Conservation (phyloP, 2,113 vertebrate species). For the Ranitomeya variabilis region DNA sequence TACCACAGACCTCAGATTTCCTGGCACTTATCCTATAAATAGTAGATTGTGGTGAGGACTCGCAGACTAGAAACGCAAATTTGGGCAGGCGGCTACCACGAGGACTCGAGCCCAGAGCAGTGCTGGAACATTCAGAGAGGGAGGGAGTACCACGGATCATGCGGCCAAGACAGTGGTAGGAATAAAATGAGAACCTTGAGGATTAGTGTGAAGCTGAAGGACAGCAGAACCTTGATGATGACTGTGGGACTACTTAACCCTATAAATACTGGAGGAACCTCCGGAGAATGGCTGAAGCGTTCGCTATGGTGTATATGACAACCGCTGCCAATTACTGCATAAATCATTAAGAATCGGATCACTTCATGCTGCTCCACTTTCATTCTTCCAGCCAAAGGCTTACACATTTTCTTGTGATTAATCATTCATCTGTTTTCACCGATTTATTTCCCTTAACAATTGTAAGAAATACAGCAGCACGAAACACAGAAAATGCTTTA, state of each 20-base stretch:
- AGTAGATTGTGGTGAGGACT: not conserved
- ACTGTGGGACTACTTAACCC: not conserved
- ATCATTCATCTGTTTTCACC: not conserved
- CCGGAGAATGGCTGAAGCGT: not conserved
- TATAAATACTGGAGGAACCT: not conserved
- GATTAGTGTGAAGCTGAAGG: constrained; percentile 11
- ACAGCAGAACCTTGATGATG: not conserved
- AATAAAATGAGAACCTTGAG: not conserved
- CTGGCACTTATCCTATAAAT: constrained; percentile 41
- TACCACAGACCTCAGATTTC: constrained; percentile 35
- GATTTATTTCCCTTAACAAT: not conserved
- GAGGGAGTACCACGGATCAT: not conserved
- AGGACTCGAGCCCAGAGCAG: not conserved
- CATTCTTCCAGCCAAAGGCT: not conserved
- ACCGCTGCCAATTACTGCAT: not conserved
- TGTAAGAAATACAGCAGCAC: not conserved
- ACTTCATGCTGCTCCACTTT: not conserved
- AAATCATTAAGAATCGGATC: not conserved
- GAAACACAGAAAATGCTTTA: not conserved
- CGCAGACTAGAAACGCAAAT: not conserved
- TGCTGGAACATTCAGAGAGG: not conserved
- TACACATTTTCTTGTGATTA: not conserved
- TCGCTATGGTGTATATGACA: not conserved
- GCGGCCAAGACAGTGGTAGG: not conserved
- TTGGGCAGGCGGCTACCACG: constrained; percentile 5